Evolutionary conservation across 2,797 vertebrate species (phyloP).

Genomic region (Periparus ater): DNA sequence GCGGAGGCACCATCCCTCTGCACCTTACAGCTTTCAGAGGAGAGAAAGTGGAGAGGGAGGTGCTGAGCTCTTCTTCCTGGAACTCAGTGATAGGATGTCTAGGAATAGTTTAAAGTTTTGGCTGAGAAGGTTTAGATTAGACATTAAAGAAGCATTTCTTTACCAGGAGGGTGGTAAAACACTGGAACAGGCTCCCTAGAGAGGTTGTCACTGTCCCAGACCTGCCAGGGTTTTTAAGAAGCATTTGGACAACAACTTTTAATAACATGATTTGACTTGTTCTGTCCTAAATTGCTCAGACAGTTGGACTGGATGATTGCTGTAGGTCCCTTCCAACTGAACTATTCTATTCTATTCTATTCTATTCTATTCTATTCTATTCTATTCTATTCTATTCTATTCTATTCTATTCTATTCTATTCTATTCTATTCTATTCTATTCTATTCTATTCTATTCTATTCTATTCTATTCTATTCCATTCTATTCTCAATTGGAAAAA

Average conservation of each 20-base stretch:
- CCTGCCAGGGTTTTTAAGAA: neutral
- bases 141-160: neutral
- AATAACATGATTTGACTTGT: neutral
- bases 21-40: neutral
- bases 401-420: neutral
- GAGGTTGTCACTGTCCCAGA: neutral
- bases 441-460: neutral
- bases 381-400: neutral
- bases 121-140: neutral
- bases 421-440: neutral
- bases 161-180: neutral
- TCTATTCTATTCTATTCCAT: neutral
- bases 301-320: neutral
- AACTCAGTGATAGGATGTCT: neutral
- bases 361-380: neutral
- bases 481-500: neutral
- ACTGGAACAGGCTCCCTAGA: neutral
- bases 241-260: neutral
- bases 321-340: neutral
- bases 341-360: neutral
- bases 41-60: neutral
- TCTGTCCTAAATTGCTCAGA: neutral
- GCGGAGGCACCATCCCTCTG: rapidly evolving
- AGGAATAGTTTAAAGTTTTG: neutral
- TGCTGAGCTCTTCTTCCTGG: neutral